phyloP scores from a whole-genome alignment of 2,888 invertebrate genomes.

The Agapostemon virescens region DNA sequence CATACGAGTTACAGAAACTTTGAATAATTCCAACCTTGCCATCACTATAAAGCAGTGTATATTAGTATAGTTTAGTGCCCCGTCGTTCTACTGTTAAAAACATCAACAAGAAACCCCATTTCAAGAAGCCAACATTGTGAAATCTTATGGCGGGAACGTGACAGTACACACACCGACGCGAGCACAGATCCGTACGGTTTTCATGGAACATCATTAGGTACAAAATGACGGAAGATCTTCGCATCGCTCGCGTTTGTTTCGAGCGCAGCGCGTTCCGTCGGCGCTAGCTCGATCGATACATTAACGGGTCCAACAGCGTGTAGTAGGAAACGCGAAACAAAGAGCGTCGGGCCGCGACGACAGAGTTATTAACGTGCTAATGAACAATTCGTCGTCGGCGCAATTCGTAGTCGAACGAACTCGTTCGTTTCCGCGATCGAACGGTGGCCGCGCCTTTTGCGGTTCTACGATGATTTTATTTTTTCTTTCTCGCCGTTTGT shows the following conservation, averaged over 20 bases:
- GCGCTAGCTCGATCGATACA: not conserved
- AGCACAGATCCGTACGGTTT: not conserved
- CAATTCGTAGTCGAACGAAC: slow-evolving; percentile 3
- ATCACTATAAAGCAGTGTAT: too few relatives aligned
- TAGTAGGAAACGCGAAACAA: not conserved
- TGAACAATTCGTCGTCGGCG: slow-evolving; percentile 22
- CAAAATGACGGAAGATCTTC: not conserved
- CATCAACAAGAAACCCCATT: not conserved
- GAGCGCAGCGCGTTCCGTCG: not conserved
- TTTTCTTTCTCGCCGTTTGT: not conserved
- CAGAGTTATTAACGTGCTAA: slow-evolving; percentile 36
- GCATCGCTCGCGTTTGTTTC: not conserved
- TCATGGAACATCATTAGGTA: not conserved
- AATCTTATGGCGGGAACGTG: not conserved
- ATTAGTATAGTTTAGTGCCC: too few relatives aligned
- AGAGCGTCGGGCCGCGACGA: slow-evolving; percentile 10
- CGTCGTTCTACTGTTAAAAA: too few relatives aligned
- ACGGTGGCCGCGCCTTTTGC: slow-evolving; percentile 2
- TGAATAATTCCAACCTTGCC: too few relatives aligned
- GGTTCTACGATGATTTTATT: not conserved
- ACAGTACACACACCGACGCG: not conserved
- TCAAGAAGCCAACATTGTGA: not conserved
- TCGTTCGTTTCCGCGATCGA: slow-evolving; percentile 29
- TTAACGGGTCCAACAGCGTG: slow-evolving; percentile 6
- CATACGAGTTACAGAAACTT: too few relatives aligned